A percentile compares a stretch with the other conserved stretches of the same genome.
Evolutionary conservation across 2,113 vertebrate genomes (phyloP).

Genomic region (Cnemophilus loriae): DNA sequence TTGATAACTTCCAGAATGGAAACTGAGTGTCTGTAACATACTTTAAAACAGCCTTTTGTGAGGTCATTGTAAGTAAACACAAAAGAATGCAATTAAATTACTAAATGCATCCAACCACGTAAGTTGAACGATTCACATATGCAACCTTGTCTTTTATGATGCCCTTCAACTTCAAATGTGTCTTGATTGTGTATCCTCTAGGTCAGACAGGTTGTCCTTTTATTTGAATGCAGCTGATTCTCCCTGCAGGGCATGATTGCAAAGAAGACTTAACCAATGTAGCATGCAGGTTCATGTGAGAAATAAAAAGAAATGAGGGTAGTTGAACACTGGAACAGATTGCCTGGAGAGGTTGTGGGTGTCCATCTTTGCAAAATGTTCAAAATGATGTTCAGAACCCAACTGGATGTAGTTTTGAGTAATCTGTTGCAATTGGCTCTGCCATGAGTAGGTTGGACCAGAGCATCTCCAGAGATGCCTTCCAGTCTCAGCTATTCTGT

Average conservation of each 20-base stretch:
- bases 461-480: background rate
- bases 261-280: background rate
- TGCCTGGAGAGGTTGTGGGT: background rate
- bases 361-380: background rate
- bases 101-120: background rate
- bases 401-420: background rate
- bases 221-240: background rate
- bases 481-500: background rate
- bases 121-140: background rate
- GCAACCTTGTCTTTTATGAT: background rate
- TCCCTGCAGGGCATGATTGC: background rate
- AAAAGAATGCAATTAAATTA: background rate
- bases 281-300: background rate
- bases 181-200: background rate
- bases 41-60: background rate
- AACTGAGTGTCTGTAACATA: background rate
- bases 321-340: background rate
- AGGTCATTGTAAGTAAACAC: background rate
- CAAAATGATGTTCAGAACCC: background rate
- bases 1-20: background rate
- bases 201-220: background rate
- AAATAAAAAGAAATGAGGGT: background rate
- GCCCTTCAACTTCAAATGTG: background rate
- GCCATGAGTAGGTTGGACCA: background rate
- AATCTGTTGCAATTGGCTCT: background rate